Base-by-base conservation (phyloP, 2,888 invertebrate genomes). In the Caenorhabditis panamensis region DNA sequence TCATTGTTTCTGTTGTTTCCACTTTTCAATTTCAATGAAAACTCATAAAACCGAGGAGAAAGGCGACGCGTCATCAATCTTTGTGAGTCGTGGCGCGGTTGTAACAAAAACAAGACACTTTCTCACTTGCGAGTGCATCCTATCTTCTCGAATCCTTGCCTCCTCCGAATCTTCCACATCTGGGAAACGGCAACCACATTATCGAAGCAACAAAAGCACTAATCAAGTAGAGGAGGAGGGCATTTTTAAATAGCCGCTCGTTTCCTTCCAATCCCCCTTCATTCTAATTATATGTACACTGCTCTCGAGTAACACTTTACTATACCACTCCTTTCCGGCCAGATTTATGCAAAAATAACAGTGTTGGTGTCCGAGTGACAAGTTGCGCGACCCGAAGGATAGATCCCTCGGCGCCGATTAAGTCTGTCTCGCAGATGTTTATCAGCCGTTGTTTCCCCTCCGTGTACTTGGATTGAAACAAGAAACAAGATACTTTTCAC, bases 41-140 rank as follows among this genome's bases (percentile, higher is more conserved):
- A 71, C 62, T 68, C 68, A 71, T 71, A 54, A 71, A 71, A 63
- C 44, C 54, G 31, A 62, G 41, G 24, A 11, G 28, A 13, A 24
- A 13, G 24, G 26, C 37, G 59, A 56, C 41, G 49, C 59, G 31
- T 44, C 71, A 71, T 71, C 71, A 71, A 71, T 71, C 71, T 71
- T 71, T 71, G 71, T 71, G 71, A 71, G 36, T 24, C 31, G 61
- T 28, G 53, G 31, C 37, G 54, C 13, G 20, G 71, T 71, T 71
- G 71, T 71, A 71, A 71, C 71, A 71, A 71, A 71, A 71, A 71
- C 61, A 61, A 61, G 37, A 28, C 44, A 28, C 24, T 16, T 47
- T 47, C 41, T 61, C 41, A 22, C 26, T 41, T 61, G 41, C 26
- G 44, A 28, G 26, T 61, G 18, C 41, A 31, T 22, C 22, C 16